Evolutionary conservation across 1,140 invertebrate species (phyloP).

Genomic region (Panulirus ornatus): DNA sequence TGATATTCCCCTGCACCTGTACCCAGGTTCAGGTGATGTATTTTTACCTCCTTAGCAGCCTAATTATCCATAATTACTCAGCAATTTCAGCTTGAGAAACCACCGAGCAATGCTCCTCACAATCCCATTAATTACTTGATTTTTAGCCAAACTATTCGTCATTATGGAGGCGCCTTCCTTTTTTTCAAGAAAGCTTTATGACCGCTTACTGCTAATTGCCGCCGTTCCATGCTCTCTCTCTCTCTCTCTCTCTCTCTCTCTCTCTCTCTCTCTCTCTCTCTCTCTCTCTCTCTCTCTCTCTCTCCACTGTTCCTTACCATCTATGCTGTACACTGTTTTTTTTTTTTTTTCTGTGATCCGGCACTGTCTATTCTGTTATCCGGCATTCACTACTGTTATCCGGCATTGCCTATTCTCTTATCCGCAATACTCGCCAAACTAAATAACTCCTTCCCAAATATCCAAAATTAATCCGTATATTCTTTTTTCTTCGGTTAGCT

Average conservation of each 20-base stretch:
- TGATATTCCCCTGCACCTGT: neutral
- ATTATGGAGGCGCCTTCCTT: constrained; percentile 26
- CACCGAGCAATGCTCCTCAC: constrained; percentile 26
- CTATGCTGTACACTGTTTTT: neutral
- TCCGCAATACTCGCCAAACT: too few relatives aligned
- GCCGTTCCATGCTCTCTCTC: constrained; percentile 12
- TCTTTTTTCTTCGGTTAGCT: too few relatives aligned
- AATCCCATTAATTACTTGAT: constrained; percentile 44
- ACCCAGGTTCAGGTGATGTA: constrained; percentile 3
- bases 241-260: constrained; percentile 9
- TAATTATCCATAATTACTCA: constrained; percentile 47
- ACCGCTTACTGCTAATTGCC: constrained; percentile 38
- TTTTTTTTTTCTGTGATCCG: neutral
- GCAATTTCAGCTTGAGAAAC: constrained; percentile 30
- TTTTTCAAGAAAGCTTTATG: constrained; percentile 30
- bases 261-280: neutral
- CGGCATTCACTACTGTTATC: too few relatives aligned
- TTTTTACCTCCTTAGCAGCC: constrained; percentile 29
- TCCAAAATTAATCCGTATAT: too few relatives aligned
- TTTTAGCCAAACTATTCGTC: constrained; percentile 50
- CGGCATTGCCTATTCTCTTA: too few relatives aligned
- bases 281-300: constrained; percentile 28
- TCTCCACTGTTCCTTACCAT: neutral
- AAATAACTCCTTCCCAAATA: too few relatives aligned
- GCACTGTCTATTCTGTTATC: too few relatives aligned